A percentile compares a stretch with the other conserved stretches of the same genome.
Evolutionary conservation across 2,113 vertebrate genomes (phyloP).

Genomic region (Anoura caudifer): DNA sequence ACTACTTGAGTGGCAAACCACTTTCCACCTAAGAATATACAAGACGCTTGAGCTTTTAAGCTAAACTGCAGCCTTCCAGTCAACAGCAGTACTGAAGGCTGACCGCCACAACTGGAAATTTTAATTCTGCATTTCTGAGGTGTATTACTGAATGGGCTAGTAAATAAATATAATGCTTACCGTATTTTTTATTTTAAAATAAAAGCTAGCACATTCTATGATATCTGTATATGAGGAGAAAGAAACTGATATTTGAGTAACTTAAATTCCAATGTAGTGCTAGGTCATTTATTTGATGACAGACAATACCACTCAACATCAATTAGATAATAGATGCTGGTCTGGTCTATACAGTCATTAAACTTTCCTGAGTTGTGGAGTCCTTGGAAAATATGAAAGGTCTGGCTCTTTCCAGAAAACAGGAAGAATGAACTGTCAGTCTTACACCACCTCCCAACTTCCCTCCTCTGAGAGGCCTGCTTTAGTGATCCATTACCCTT

Average conservation of each 20-base stretch:
- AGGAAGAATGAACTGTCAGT: neutral
- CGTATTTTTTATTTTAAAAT: slow-evolving; percentile 29
- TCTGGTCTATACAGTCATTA: neutral
- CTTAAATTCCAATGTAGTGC: neutral
- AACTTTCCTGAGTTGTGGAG: neutral
- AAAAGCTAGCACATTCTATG: neutral
- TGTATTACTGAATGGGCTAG: neutral
- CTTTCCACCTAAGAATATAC: neutral
- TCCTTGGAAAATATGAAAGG: neutral
- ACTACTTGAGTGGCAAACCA: neutral
- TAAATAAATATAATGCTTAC: neutral
- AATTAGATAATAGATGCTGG: neutral
- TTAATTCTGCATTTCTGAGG: neutral
- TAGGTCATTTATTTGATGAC: neutral
- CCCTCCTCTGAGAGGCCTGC: neutral
- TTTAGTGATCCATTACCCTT: neutral
- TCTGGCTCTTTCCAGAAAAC: neutral
- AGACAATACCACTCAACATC: neutral
- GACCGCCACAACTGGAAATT: neutral
- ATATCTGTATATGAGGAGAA: neutral
- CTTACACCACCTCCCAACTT: neutral
- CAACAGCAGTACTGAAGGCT: neutral
- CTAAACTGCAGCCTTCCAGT: neutral
- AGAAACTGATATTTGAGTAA: neutral
- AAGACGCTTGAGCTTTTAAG: neutral